Evolutionary conservation across 2,797 vertebrate genomes (phyloP).

Genomic region (Poecilia picta): DNA sequence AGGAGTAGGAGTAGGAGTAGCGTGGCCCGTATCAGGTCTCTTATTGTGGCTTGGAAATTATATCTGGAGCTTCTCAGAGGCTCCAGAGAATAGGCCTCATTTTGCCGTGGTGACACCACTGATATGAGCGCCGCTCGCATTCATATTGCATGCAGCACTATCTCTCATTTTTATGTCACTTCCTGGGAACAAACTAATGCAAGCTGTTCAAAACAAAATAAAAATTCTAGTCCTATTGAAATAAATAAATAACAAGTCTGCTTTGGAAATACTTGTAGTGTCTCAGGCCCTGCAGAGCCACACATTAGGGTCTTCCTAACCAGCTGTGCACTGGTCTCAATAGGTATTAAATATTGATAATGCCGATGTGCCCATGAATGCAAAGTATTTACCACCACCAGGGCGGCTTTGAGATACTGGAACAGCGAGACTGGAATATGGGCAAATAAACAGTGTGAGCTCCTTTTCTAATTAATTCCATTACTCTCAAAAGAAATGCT

Average conservation of each 20-base stretch:
- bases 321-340: slow-evolving; percentile 53
- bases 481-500: slow-evolving; percentile 11
- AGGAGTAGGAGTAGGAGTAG: neutral
- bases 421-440: slow-evolving; percentile 39
- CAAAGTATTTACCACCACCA: slow-evolving; percentile 29
- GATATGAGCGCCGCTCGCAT: slow-evolving; percentile 43
- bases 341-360: slow-evolving; percentile 73
- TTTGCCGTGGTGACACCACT: slow-evolving; percentile 24
- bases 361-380: slow-evolving; percentile 48
- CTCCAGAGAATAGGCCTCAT: slow-evolving; percentile 39
- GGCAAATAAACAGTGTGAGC: slow-evolving; percentile 46
- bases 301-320: slow-evolving; percentile 39
- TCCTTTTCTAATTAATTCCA: slow-evolving; percentile 35
- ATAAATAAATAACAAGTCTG: slow-evolving; percentile 32
- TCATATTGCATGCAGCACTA: slow-evolving; percentile 40
- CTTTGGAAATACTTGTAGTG: slow-evolving; percentile 14
- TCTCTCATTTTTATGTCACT: slow-evolving; percentile 38
- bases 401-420: slow-evolving; percentile 35
- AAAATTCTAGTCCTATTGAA: slow-evolving; percentile 31
- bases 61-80: slow-evolving; percentile 32
- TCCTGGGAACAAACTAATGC: slow-evolving; percentile 38
- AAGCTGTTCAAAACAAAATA: slow-evolving; percentile 44
- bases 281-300: slow-evolving; percentile 43
- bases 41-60: slow-evolving; percentile 31
- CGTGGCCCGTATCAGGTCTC: slow-evolving; percentile 11